Evolutionary conservation across 2,888 invertebrate species (phyloP).

Genomic region (Euclidia mi): DNA sequence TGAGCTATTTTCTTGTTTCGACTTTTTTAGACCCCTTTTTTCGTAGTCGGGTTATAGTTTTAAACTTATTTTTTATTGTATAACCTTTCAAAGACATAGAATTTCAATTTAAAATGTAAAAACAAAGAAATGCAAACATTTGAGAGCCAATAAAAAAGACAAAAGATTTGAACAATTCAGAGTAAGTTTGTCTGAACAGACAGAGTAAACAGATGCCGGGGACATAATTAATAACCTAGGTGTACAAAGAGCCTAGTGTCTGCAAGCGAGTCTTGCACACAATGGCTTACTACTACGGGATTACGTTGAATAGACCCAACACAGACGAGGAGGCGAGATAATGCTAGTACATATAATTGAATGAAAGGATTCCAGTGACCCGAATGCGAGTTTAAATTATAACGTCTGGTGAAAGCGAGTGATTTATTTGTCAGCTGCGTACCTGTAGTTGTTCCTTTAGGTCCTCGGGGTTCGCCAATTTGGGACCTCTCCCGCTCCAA

Average conservation of each 20-base stretch:
- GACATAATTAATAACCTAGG: conserved; percentile 62
- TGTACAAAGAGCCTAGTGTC: conserved; percentile 57
- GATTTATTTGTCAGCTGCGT: conserved; percentile 51
- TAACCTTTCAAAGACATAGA: not conserved
- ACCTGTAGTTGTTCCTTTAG: conserved; percentile 33
- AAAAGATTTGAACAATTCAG: conserved; percentile 42
- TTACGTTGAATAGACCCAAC: conserved; percentile 51
- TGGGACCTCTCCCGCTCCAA: conserved; percentile 43
- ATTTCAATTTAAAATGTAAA: conserved; percentile 25
- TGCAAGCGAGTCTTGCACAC: conserved; percentile 45
- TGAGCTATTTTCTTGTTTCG: too few relatives aligned
- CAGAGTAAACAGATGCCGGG: conserved; percentile 53
- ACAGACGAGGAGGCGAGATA: conserved; percentile 30
- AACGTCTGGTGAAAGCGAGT: conserved; percentile 44
- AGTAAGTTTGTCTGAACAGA: conserved; percentile 47
- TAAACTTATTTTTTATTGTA: not conserved
- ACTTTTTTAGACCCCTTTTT: too few relatives aligned
- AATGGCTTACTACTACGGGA: conserved; percentile 51
- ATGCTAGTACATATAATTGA: conserved; percentile 38
- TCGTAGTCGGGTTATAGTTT: too few relatives aligned
- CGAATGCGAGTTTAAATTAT: conserved; percentile 43
- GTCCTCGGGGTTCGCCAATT: conserved; percentile 28
- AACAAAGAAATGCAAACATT: conserved; percentile 23
- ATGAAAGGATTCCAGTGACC: conserved; percentile 40
- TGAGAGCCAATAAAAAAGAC: conserved; percentile 41